Conservation (phyloP, 2,797 vertebrate genomes). For the Scolopax bukidnonensis region DNA sequence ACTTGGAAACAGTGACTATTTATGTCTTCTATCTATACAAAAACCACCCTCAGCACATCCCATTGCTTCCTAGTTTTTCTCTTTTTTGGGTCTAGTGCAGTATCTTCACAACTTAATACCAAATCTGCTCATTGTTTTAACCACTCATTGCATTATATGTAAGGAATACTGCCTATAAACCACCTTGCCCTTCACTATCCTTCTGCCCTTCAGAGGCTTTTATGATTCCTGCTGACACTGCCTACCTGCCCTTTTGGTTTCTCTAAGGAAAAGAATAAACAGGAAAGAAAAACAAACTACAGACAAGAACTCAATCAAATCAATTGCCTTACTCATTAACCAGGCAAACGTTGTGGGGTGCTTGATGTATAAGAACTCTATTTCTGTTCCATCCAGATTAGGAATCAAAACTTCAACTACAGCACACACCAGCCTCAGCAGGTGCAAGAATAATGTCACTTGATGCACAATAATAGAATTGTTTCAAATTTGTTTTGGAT, state of each 20-base stretch:
- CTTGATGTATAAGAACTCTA: background rate
- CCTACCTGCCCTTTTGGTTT: background rate
- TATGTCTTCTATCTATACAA: background rate
- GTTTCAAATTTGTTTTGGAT: background rate
- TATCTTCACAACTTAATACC: background rate
- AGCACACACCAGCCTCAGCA: accelerated
- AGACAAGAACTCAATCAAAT: background rate
- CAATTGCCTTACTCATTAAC: background rate
- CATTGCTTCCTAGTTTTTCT: background rate
- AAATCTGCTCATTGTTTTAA: background rate
- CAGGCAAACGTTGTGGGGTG: background rate
- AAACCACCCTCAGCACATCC: background rate
- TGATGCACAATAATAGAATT: accelerated
- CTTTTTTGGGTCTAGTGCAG: background rate
- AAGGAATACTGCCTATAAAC: background rate
- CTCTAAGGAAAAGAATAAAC: background rate
- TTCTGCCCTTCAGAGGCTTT: background rate
- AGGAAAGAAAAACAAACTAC: accelerated
- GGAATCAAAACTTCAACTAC: background rate
- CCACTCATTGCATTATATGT: background rate
- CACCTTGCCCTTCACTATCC: background rate
- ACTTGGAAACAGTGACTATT: background rate
- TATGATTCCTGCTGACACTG: background rate
- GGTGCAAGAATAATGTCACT: background rate
- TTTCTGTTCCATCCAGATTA: background rate